Conservation (phyloP, 2,797 vertebrate species). For the Xenops minutus region DNA sequence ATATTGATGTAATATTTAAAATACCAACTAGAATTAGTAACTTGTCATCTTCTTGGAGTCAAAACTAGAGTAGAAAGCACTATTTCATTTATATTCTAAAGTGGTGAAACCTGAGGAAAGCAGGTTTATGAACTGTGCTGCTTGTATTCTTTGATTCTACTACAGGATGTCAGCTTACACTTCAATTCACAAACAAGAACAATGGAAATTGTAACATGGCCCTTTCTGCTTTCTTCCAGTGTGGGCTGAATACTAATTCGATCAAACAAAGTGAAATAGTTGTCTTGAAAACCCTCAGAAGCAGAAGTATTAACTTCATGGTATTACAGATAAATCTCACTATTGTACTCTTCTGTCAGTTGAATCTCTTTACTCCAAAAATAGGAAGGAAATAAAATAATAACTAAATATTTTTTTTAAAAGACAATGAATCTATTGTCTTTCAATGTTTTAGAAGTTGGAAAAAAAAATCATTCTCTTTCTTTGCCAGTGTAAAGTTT, state of each 20-base stretch:
- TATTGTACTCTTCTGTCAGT: constrained; percentile 39
- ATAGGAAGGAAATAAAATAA: neutral
- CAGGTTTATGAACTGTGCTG: constrained; percentile 27
- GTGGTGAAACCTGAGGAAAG: neutral
- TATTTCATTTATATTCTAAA: neutral
- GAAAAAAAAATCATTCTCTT: neutral
- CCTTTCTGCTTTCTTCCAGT: constrained; percentile 64
- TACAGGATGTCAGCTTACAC: constrained; percentile 63
- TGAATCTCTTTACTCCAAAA: neutral
- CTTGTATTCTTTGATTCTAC: constrained; percentile 41
- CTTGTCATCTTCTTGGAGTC: neutral
- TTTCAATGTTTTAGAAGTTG: neutral
- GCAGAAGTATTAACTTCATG: constrained; percentile 2
- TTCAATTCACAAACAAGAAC: constrained; percentile 75
- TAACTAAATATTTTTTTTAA: neutral
- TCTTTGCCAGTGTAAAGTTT: neutral
- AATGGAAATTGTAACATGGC: constrained; percentile 66
- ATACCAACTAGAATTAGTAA: neutral
- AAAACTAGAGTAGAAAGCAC: neutral
- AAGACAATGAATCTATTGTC: constrained; percentile 17
- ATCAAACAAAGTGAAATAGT: constrained; percentile 60
- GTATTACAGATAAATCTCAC: constrained; percentile 11
- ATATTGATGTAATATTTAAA: neutral
- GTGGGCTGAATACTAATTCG: constrained; percentile 72
- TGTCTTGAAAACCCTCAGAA: constrained; percentile 62